Base-by-base conservation (phyloP, 64 coral and sea anemone species). In the Montipora cactus region DNA sequence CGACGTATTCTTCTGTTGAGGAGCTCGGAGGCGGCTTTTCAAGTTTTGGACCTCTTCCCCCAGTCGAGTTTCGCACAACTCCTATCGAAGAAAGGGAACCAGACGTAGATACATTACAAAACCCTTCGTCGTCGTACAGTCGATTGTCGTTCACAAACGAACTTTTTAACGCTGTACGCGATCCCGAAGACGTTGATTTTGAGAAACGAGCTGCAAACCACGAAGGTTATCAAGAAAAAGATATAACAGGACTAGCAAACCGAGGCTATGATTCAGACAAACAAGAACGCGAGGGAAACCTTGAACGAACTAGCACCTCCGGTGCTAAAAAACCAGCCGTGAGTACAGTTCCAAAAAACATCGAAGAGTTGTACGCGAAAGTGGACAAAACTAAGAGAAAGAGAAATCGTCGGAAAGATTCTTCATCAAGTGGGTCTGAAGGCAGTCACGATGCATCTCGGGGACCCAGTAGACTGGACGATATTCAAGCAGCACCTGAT, bases 1-100 rank as follows among this genome's bases (percentile, higher is more conserved):
- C 91, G 25, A 88, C 95, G 6, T 97, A 97, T 90, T 91, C 96
- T 2, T 92, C 89, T 18, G 84, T 97, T 2, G 96, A 97, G 79
- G 96, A 94, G 13, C 79, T 97, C 7, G 96, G 96, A 8, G 88
- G 91, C 12, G 96, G 95, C 0, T 94, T 92, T 74, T 89, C 96
- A 44, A 97, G 93, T 72, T 97, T 97, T 50, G 94, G 55, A 16
- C 96, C 96, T 59, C 83, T 73, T 71, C 95, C 95, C 67, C 92
- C 92, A 14, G 45, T 76, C 7, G 83, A 87, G 21, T 93, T 93
- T 25, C 79, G 92, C 53, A 59, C 69, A 0, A n/a, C 45, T 70
- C 79, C 75, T 0, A 50, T 84, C 14, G 87, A 89, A n/a, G 87
- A 75, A 66, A 23, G 78, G 69, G 93, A 77, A 20, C 45, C 75